These are phyloP conservation scores for Ifrita kowaldi DNA, from an alignment of 2,113 vertebrate species.

Conservation along the genomic window DNA sequence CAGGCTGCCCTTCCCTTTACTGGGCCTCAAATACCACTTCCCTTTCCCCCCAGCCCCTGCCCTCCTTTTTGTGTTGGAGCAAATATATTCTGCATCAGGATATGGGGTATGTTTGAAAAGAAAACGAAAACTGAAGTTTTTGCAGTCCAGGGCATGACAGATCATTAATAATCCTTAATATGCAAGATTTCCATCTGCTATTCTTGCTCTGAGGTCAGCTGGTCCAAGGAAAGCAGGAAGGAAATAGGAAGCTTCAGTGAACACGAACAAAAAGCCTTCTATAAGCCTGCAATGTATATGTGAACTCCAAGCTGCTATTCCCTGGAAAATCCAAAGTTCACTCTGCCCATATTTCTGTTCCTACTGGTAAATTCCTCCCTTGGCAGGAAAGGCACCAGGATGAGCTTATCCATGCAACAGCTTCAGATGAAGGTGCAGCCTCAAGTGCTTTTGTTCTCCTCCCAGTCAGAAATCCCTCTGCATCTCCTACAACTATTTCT, in stretches of 20 bases:
- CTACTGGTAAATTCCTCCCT: neutral
- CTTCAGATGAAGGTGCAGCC: neutral
- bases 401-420: neutral
- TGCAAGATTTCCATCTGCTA: neutral
- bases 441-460: neutral
- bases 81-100: neutral
- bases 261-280: slow-evolving; percentile 23
- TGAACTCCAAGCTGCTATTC: neutral
- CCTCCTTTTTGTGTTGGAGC: neutral
- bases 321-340: slow-evolving; percentile 6
- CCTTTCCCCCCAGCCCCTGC: too few relatives aligned
- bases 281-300: neutral
- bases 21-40: neutral
- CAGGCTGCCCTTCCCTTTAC: neutral
- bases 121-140: neutral
- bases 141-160: neutral
- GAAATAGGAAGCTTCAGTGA: slow-evolving; percentile 44
- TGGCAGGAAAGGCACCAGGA: neutral
- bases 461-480: neutral
- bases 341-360: neutral
- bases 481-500: neutral
- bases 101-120: neutral
- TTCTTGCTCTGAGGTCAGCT: slow-evolving; percentile 32
- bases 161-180: slow-evolving; percentile 16
- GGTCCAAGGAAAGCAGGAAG: slow-evolving; percentile 34